These are phyloP conservation scores for Pilophorus perplexus DNA, from an alignment of 2,888 invertebrate genomes.

Conservation along the genomic window DNA sequence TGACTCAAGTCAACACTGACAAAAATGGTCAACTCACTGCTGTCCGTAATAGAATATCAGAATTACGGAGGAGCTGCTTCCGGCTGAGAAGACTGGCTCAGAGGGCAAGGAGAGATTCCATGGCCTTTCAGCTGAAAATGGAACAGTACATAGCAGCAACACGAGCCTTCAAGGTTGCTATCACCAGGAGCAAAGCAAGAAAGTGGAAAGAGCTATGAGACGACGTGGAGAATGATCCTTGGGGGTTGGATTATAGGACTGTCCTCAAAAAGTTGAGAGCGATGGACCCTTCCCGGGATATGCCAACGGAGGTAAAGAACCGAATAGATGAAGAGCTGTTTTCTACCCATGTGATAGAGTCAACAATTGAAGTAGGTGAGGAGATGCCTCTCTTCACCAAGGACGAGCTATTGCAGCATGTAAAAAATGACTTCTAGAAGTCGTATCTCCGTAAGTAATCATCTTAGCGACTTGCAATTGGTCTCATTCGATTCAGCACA, in stretches of 20 bases:
- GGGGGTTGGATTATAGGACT: conserved; percentile 29
- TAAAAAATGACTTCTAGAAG: too few relatives aligned
- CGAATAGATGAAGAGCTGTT: conserved; percentile 21
- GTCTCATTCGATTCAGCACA: too few relatives aligned
- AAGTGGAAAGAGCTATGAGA: conserved; percentile 46
- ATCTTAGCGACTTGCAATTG: too few relatives aligned
- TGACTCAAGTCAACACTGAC: too few relatives aligned
- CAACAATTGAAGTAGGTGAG: background rate
- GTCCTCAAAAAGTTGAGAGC: conserved; percentile 25
- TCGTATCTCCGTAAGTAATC: too few relatives aligned
- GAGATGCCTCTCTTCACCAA: conserved; percentile 36
- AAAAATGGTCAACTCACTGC: too few relatives aligned
- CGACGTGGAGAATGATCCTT: conserved; percentile 43
- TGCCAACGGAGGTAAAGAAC: background rate
- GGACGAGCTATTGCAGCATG: conserved; percentile 30
- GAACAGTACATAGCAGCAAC: conserved; percentile 2
- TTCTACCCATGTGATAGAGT: conserved; percentile 1
- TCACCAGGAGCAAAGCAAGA: conserved; percentile 43
- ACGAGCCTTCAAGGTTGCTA: background rate
- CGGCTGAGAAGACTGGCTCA: conserved; percentile 37
- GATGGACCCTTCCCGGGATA: background rate
- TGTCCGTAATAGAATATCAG: too few relatives aligned
- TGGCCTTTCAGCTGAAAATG: background rate
- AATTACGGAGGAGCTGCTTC: conserved; percentile 3
- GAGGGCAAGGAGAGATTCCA: conserved; percentile 23